phyloP scores from a whole-genome alignment of 2,797 vertebrate genomes.

The Poeciliopsis paucimaculata region DNA sequence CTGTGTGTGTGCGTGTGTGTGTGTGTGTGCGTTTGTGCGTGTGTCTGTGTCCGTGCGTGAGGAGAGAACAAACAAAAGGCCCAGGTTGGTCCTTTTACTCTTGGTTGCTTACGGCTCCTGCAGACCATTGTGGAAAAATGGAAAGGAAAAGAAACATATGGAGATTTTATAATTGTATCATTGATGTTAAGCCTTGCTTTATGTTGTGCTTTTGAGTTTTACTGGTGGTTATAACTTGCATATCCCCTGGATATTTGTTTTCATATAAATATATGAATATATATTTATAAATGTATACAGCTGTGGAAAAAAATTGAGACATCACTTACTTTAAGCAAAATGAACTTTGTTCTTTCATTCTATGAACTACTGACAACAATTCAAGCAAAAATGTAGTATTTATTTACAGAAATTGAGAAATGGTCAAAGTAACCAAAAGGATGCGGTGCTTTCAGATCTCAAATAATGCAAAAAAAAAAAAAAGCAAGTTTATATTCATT shows the following conservation, averaged over 20 bases:
- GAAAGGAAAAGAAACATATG: slow-evolving; percentile 21
- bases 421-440: too few species aligned
- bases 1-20: slow-evolving; percentile 1
- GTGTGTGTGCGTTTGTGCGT: too few species aligned
- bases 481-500: too few species aligned
- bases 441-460: too few species aligned
- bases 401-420: too few species aligned
- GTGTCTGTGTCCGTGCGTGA: neutral
- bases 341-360: too few species aligned
- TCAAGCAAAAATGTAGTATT: too few species aligned
- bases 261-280: neutral
- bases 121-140: slow-evolving; percentile 36
- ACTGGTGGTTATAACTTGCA: slow-evolving; percentile 39
- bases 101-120: slow-evolving; percentile 58
- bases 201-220: slow-evolving; percentile 42
- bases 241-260: slow-evolving; percentile 16
- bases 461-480: too few species aligned
- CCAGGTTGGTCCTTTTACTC: slow-evolving; percentile 36
- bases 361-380: too few species aligned
- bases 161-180: slow-evolving; percentile 52
- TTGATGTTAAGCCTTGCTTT: slow-evolving; percentile 68
- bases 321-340: too few species aligned
- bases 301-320: too few species aligned
- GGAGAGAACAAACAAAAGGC: slow-evolving; percentile 39
- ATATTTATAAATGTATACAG: neutral